phyloP scores from a whole-genome alignment of 1,140 invertebrate species.

The Apocrypta bakeri region DNA sequence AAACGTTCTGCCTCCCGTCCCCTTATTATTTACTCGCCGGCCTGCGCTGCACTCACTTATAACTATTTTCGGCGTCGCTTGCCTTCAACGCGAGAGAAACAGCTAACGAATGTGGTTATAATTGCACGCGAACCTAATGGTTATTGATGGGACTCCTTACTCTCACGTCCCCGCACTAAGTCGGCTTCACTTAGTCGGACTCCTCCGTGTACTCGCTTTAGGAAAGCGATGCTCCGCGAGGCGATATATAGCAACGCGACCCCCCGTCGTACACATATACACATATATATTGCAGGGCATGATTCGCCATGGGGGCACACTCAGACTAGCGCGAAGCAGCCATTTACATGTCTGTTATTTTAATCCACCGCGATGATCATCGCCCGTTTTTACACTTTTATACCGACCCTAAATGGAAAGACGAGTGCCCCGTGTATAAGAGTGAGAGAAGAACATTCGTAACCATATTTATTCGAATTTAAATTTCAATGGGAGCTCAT shows the following conservation, averaged over 20 bases:
- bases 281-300: not conserved
- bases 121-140: constrained; percentile 70
- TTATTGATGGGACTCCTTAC: constrained; percentile 67
- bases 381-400: constrained; percentile 40
- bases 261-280: constrained; percentile 6
- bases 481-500: constrained; percentile 36
- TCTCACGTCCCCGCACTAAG: constrained; percentile 50
- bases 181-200: constrained; percentile 43
- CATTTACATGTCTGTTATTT: constrained; percentile 51
- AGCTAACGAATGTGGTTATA: constrained; percentile 68
- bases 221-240: not conserved
- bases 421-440: not conserved
- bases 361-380: constrained; percentile 45
- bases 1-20: constrained; percentile 14
- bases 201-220: not conserved
- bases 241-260: not conserved
- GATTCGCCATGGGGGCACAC: constrained; percentile 30
- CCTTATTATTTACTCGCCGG: constrained; percentile 46
- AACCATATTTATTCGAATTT: constrained; percentile 37
- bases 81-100: not conserved
- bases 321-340: not conserved
- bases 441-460: not conserved
- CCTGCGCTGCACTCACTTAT: not conserved
- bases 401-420: constrained; percentile 12
- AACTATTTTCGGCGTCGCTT: constrained; percentile 30